phyloP scores from a whole-genome alignment of 2,888 invertebrate species.

The Trypoxylon attenuatum region DNA sequence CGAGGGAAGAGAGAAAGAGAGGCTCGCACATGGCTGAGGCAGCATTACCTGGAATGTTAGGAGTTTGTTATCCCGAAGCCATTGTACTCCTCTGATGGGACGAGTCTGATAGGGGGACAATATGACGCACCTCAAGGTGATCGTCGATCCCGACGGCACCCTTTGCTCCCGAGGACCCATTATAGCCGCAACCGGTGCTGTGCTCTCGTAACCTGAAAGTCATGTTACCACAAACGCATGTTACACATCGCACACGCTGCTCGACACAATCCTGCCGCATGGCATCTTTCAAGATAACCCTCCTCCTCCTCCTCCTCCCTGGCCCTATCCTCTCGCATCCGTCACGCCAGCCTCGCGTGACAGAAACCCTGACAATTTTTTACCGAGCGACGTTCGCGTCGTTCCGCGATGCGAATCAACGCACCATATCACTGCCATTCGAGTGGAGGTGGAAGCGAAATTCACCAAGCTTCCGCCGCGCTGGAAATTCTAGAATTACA shows the following conservation, averaged over 20 bases:
- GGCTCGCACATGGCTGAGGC: slow-evolving; percentile 11
- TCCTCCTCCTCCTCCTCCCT: neutral
- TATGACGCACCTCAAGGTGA: slow-evolving; percentile 78
- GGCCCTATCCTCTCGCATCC: no score
- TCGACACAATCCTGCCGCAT: neutral
- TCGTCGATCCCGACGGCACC: slow-evolving; percentile 76
- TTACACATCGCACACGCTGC: no score
- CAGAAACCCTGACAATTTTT: neutral
- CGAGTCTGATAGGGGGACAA: slow-evolving; percentile 72
- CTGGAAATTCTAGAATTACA: no score
- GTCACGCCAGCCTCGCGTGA: no score
- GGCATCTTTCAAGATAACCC: neutral
- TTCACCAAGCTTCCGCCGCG: no score
- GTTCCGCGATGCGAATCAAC: neutral
- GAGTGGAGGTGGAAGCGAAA: neutral
- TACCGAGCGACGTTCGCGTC: neutral
- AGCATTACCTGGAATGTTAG: slow-evolving; percentile 77
- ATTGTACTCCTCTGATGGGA: slow-evolving; percentile 75
- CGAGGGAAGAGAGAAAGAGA: neutral
- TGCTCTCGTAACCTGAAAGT: slow-evolving; percentile 71
- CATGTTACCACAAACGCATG: slow-evolving; percentile 56
- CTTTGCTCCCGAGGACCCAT: slow-evolving; percentile 77
- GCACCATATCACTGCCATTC: neutral
- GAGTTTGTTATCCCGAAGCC: slow-evolving; percentile 78
- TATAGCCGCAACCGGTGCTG: slow-evolving; percentile 75